Percentiles rank a stretch among this genome's conserved stretches.
Evolutionary conservation across 2,888 invertebrate species (phyloP).

Genomic region (Noctua pronuba): DNA sequence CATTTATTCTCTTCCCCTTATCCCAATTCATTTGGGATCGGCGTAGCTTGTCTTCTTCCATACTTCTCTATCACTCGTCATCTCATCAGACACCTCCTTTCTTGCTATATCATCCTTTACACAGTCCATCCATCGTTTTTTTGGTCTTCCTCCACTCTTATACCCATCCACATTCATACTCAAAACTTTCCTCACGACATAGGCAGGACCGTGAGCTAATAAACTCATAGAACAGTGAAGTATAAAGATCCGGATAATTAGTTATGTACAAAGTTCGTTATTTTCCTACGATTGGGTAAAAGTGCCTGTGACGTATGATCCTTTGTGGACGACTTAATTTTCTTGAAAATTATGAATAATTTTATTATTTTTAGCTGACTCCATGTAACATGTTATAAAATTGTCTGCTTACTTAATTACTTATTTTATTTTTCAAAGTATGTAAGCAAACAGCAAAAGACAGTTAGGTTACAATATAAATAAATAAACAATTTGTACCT

Average conservation of each 20-base stretch:
- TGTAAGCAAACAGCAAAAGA: conserved; percentile 19
- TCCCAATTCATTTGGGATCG: too few species aligned
- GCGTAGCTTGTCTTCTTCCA: too few species aligned
- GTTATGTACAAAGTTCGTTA: not conserved
- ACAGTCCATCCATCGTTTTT: too few species aligned
- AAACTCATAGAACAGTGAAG: not conserved
- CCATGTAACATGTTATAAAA: not conserved
- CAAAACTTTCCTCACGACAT: too few species aligned
- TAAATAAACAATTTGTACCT: conserved; percentile 27
- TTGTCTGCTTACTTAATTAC: not conserved
- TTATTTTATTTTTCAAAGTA: conserved; percentile 10
- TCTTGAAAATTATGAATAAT: not conserved
- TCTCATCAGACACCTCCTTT: too few species aligned
- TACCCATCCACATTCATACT: too few species aligned
- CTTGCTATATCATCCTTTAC: too few species aligned
- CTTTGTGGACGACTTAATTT: not conserved
- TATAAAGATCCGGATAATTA: not conserved
- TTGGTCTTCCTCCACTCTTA: too few species aligned
- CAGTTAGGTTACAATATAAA: conserved; percentile 19
- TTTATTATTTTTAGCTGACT: not conserved
- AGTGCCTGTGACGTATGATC: not conserved
- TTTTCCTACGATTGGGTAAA: not conserved
- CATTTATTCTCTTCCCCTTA: too few species aligned
- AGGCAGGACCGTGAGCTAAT: not conserved
- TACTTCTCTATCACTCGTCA: too few species aligned